A percentile compares a stretch with the other conserved stretches of the same genome.
phyloP scores from a whole-genome alignment of 2,888 invertebrate species.

The Drosophila differens region DNA sequence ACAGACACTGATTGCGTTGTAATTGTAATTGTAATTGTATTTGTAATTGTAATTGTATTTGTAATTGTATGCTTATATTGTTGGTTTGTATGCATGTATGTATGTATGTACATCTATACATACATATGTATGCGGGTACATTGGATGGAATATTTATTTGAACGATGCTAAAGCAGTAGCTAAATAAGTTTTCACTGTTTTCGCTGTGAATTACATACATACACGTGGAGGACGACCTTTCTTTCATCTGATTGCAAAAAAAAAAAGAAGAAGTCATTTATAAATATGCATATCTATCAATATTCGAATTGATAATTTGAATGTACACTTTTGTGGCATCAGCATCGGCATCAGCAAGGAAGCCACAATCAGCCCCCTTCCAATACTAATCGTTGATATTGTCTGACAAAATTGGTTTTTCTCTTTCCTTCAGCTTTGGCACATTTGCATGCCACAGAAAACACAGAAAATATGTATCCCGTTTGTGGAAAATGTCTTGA shows the following conservation, averaged over 20 bases:
- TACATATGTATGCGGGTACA: slow-evolving; percentile 9
- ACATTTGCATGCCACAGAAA: slow-evolving; percentile 16
- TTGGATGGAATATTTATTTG: slow-evolving; percentile 48
- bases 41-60: background rate
- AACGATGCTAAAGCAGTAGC: slow-evolving; percentile 3
- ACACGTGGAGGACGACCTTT: background rate
- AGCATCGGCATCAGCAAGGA: background rate
- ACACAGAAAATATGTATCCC: slow-evolving; percentile 2
- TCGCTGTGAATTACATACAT: background rate
- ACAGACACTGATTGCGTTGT: slow-evolving; percentile 34
- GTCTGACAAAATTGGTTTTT: background rate
- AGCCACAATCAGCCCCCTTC: background rate
- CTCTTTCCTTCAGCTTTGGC: background rate
- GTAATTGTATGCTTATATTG: slow-evolving; percentile 4
- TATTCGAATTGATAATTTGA: background rate
- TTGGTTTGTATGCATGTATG: background rate
- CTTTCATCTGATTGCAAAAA: background rate
- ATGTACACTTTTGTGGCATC: background rate
- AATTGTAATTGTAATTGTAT: slow-evolving; percentile 24
- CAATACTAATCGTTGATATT: background rate
- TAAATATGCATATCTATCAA: background rate
- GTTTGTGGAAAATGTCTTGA: slow-evolving; percentile 10
- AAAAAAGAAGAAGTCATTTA: background rate
- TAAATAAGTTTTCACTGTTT: background rate
- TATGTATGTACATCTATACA: slow-evolving; percentile 6